phyloP scores from a whole-genome alignment of 2,113 vertebrate species.

The Coptodon rendalli region DNA sequence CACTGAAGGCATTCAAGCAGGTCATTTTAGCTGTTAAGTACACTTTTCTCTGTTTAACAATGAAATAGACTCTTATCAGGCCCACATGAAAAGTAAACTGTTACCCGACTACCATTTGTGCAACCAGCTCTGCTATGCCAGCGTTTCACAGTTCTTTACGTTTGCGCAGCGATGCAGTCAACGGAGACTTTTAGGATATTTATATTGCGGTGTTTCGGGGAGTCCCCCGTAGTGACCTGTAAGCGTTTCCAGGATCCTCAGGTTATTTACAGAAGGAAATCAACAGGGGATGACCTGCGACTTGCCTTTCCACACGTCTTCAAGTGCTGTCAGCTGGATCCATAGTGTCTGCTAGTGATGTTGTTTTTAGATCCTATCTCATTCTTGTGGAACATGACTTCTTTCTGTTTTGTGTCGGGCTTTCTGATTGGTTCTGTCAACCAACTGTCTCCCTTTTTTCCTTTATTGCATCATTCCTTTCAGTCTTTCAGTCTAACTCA shows the following conservation, averaged over 20 bases:
- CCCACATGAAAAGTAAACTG: not conserved
- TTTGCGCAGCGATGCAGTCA: not conserved
- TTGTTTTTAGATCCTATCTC: constrained; percentile 45
- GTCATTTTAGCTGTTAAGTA: not conserved
- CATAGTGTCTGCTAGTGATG: constrained; percentile 7
- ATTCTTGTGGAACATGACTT: not conserved
- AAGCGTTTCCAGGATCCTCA: not conserved
- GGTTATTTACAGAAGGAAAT: constrained; percentile 49
- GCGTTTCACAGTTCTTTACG: not conserved
- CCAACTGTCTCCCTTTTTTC: not conserved
- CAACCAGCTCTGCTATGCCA: not conserved
- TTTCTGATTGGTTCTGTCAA: not conserved
- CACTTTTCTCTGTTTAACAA: not conserved
- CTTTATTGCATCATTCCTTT: not conserved
- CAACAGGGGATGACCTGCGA: constrained; percentile 45
- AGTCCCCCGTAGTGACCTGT: not conserved
- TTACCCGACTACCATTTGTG: not conserved
- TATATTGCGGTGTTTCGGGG: not conserved
- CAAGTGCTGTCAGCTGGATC: not conserved
- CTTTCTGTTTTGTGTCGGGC: not conserved
- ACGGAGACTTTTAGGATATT: not conserved
- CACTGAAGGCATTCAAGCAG: not conserved
- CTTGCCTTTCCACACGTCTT: constrained; percentile 38
- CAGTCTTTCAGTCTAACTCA: not conserved
- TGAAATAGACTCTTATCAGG: not conserved